Base-by-base conservation (phyloP, 2,113 vertebrate species). In the Oncorhynchus keta region DNA sequence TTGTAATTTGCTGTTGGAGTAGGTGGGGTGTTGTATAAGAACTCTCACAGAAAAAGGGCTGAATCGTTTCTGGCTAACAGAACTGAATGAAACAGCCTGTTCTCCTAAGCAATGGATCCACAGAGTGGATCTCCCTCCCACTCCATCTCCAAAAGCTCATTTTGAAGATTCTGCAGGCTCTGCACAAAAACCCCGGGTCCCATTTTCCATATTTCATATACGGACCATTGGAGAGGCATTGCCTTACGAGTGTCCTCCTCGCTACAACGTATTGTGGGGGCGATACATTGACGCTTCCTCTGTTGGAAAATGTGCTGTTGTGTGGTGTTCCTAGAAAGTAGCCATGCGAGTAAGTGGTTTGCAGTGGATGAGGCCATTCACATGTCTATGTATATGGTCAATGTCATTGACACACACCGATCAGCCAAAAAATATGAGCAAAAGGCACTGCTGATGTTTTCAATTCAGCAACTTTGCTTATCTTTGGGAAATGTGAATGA, bases 171-270 rank as follows among this genome's bases (percentile, higher is more conserved):
- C 71, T 85, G 89, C 90, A 86, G 88, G 78, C 88, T 79, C 39
- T 49, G 89, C 89, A 90, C 83, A 88, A 91, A 90, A 90, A 79
- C 35, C 76, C 84, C 81, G 83, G 83, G 84, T 84, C 76, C 80
- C 83, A 76, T 84, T 90, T 85, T 81, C 86, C 87, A 90, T 91
- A 87, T 91, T 90, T 90, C 88, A 87, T 88, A 83, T 61, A 89
- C 85, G 85, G 86, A 80, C 86, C 87, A 88, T 87, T 90, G 89
- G 85, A 88, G 48, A 87, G 85, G 85, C 86, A 71, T 79, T 79
- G 76, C 76, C 84, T 14, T 86, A 57, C 64, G 51, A 79, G 83
- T 79, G 85, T 90, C 85, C 85, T 72, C 77, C 62, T 74, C 83
- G 78, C 30, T 11, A 5, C 3, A 45, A 18, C 79, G 85, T 84